Evolutionary conservation across 2,888 invertebrate genomes (phyloP).

Genomic region (Noctuana brunneofusca): DNA sequence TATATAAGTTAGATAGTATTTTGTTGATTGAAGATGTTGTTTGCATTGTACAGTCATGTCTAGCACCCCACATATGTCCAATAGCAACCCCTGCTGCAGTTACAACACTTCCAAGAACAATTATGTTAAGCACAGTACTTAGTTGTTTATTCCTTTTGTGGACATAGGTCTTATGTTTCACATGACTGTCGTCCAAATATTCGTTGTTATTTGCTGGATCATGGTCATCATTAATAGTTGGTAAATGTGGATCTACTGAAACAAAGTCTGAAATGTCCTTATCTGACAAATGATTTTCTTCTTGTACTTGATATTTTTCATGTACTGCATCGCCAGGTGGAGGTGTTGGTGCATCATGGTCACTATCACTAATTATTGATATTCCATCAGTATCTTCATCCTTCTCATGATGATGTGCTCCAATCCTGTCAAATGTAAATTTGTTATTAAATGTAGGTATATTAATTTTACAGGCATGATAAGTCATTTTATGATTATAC

Average conservation of each 20-base stretch:
- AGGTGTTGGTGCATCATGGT: conserved; percentile 59
- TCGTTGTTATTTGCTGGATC: conserved; percentile 49
- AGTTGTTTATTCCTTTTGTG: conserved; percentile 75
- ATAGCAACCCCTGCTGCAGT: conserved; percentile 77
- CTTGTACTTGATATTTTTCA: conserved; percentile 45
- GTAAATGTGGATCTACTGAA: conserved; percentile 46
- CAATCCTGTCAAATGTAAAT: conserved; percentile 45
- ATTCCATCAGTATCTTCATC: conserved; percentile 81
- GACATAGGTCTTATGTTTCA: conserved; percentile 75
- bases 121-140: conserved; percentile 73
- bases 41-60: conserved; percentile 67
- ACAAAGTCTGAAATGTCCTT: conserved; percentile 47
- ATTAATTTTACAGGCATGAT: not conserved
- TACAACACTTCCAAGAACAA: conserved; percentile 76
- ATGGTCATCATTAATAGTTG: conserved; percentile 45
- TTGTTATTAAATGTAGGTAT: not conserved
- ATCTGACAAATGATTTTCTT: conserved; percentile 52
- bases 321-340: conserved; percentile 53
- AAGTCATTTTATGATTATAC: not conserved
- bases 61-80: conserved; percentile 79
- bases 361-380: conserved; percentile 78
- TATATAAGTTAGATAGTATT: conserved; percentile 75
- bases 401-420: conserved; percentile 57
- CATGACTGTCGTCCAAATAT: conserved; percentile 58
- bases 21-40: conserved; percentile 71